These are phyloP conservation scores for Meliscaeva auricollis DNA, from an alignment of 2,888 invertebrate genomes.

Conservation along the genomic window DNA sequence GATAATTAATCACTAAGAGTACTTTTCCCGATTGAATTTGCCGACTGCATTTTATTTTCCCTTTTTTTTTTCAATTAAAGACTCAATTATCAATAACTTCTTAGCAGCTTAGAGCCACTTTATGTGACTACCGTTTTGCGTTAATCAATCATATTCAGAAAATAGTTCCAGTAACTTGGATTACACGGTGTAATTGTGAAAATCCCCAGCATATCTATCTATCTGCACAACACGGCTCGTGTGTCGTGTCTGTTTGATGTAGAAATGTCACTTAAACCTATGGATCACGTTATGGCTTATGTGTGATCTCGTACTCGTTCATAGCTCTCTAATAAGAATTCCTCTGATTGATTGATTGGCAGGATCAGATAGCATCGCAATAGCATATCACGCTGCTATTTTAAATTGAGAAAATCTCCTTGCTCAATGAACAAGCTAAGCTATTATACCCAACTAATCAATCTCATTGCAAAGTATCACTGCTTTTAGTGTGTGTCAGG, in stretches of 20 bases:
- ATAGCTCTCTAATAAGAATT: conserved; percentile 54
- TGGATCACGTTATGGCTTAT: neutral
- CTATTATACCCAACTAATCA: conserved; percentile 41
- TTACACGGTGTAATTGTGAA: conserved; percentile 33
- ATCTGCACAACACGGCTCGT: conserved; percentile 21
- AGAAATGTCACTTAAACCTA: conserved; percentile 45
- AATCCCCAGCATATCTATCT: conserved; percentile 44
- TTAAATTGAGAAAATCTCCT: conserved; percentile 49
- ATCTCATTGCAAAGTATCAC: conserved; percentile 41
- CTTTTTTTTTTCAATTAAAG: conserved; percentile 60
- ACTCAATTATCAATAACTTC: conserved; percentile 46
- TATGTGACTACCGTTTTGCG: conserved; percentile 6
- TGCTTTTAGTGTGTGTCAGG: conserved; percentile 27
- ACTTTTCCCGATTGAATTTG: conserved; percentile 46
- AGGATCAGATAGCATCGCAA: conserved; percentile 66
- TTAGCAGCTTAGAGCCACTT: neutral
- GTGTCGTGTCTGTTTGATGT: conserved; percentile 36
- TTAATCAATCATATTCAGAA: conserved; percentile 72
- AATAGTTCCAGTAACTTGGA: conserved; percentile 53
- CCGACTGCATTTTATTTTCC: conserved; percentile 52
- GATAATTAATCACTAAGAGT: conserved; percentile 52
- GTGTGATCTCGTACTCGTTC: neutral
- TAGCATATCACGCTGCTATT: conserved; percentile 7
- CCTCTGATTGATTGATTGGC: conserved; percentile 74
- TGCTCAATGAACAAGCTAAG: conserved; percentile 35